Percentiles rank a stretch among this genome's conserved stretches.
Conservation (phyloP, 2,888 invertebrate species). For the Rotaria socialis region DNA sequence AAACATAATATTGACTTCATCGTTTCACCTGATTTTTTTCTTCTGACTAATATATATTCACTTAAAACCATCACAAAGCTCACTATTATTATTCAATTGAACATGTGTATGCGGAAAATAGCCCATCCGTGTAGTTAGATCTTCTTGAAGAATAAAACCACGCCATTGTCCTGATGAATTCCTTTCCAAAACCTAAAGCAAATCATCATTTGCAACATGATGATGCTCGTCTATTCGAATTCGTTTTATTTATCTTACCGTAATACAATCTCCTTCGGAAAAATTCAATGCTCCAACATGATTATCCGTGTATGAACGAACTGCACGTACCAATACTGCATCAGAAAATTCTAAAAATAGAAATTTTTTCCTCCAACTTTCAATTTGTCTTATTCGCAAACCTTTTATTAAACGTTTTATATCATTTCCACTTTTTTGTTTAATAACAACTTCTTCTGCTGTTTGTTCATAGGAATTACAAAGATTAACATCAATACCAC, state of each 20-base stretch:
- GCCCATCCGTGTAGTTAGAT: constrained; percentile 58
- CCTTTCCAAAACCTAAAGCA: constrained; percentile 57
- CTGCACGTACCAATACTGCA: not conserved
- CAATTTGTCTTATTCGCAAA: constrained; percentile 47
- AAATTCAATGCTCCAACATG: constrained; percentile 56
- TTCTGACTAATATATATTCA: not conserved
- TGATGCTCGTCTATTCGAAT: no score
- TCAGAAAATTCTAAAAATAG: not conserved
- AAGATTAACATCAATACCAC: constrained; percentile 60
- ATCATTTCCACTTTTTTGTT: constrained; percentile 60
- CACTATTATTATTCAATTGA: constrained; percentile 22
- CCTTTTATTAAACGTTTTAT: constrained; percentile 61
- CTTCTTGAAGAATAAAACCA: constrained; percentile 57
- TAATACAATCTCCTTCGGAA: constrained; percentile 59
- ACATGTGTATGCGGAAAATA: constrained; percentile 55
- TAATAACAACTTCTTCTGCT: constrained; percentile 61
- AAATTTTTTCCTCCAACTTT: not conserved
- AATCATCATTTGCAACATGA: no score
- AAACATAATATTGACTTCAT: not conserved
- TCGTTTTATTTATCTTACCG: constrained; percentile 53
- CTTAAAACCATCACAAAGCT: not conserved
- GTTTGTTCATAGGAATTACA: constrained; percentile 61
- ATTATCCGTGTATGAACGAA: constrained; percentile 35
- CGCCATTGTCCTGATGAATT: constrained; percentile 57
- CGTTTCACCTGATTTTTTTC: not conserved